Percentiles rank a stretch among this genome's conserved stretches.
These are phyloP conservation scores for Drosophila parvula DNA, from an alignment of 1,140 invertebrate genomes.

Conservation along the genomic window DNA sequence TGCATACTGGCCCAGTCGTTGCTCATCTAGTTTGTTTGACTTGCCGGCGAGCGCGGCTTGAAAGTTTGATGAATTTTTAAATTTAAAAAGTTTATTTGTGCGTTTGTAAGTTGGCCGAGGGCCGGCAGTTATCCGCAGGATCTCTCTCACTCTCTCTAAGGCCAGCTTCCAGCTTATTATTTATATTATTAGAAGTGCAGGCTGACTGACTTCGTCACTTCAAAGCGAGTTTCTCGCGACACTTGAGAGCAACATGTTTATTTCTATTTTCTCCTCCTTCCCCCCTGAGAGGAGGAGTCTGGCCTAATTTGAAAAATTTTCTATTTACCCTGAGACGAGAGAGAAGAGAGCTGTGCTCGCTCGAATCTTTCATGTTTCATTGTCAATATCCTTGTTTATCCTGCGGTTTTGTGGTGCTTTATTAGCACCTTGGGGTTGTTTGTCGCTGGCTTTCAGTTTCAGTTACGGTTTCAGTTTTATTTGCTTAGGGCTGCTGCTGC, in stretches of 20 bases:
- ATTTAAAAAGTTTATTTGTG: slow-evolving; percentile 83
- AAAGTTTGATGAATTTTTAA: slow-evolving; percentile 83
- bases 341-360: no score
- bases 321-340: slow-evolving; percentile 23
- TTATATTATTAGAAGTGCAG: slow-evolving; percentile 62
- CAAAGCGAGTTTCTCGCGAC: slow-evolving; percentile 38
- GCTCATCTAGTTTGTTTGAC: slow-evolving; percentile 67
- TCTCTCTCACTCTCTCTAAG: background rate
- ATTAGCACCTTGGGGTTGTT: slow-evolving; percentile 52
- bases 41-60: slow-evolving; percentile 46
- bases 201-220: slow-evolving; percentile 35
- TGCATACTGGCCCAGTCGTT: slow-evolving; percentile 40
- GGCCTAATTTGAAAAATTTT: slow-evolving; percentile 35
- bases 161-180: slow-evolving; percentile 15
- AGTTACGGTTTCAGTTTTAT: slow-evolving; percentile 15
- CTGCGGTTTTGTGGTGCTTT: slow-evolving; percentile 44
- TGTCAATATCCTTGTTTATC: slow-evolving; percentile 58
- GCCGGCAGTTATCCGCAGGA: slow-evolving; percentile 8
- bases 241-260: slow-evolving; percentile 42
- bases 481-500: slow-evolving; percentile 20
- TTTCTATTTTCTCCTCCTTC: slow-evolving; percentile 28
- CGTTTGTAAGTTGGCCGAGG: slow-evolving; percentile 68
- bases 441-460: slow-evolving; percentile 9
- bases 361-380: slow-evolving; percentile 50
- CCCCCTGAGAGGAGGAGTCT: slow-evolving; percentile 1